Base-by-base conservation (phyloP, 92 coral and sea anemone genomes). In the Epizoanthus illoricatus region DNA sequence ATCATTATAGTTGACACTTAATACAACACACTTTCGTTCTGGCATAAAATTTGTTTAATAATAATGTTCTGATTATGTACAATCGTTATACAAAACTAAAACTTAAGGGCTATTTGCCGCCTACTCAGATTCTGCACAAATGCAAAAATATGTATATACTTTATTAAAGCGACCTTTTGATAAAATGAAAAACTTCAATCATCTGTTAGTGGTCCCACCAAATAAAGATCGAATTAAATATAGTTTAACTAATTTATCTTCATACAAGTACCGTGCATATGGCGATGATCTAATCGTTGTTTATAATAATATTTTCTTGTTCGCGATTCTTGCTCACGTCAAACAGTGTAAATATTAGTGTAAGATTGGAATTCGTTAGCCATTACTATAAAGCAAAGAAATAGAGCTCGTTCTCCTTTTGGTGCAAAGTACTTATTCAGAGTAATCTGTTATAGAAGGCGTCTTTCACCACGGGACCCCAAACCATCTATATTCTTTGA, bases 121-220 rank as follows among this genome's bases (percentile, higher is more conserved):
- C 61, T 78, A 20, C 59, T 47, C 43, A 11, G 4, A 10, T 42
- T 78, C 71, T 63, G 67, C 71, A 61, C 43, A 61, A 15, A 76
- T 76, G 81, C 81, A 78, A 78, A 78, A 78, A 78, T 78, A 78
- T 62, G 81, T 63, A 78, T 78, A 61, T 61, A 63, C 82, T 78
- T 64, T 78, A 78, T 78, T 39, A 61, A 78, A 78, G 71, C 33
- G 43, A 78, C 60, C 49, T 28, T 67, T 63, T 21, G 66, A 39
- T 63, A 18, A 78, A 18, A 63, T 63, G 62, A 78, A 47, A 62
- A 78, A 63, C 23, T 20, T 63, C 40, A 33, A 57, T 74, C 65
- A 56, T 74, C 36, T 54, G 36, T 74, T 67, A 23, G 15, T 24
- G 7, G 7, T 67, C 36, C 71, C 36, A 67, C 21, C 47, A 7